Base-by-base conservation (phyloP, 2,113 vertebrate species). In the Chitala chitala region DNA sequence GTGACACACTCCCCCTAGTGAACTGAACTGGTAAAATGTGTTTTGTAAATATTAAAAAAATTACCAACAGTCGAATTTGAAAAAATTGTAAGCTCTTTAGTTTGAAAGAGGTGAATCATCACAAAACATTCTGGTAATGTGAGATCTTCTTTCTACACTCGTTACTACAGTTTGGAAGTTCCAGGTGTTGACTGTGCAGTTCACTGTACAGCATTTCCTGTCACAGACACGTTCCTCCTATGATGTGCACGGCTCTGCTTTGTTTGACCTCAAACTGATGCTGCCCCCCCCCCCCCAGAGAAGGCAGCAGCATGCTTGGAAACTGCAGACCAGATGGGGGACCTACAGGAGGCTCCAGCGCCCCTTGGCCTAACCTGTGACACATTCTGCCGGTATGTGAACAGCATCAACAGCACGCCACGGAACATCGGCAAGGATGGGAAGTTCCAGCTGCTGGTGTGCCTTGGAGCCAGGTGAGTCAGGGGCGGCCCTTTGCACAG, bases 371-470 rank as follows among this genome's bases (percentile, higher is more conserved):
- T 91, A 20, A 91, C 92, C 0, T 91, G 91, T 56, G 92, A 90
- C 82, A 91, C 89, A 1, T 93, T 98, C 79, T 97, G 95, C 83
- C 95, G 89, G 79, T 98, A 98, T 0, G 94, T 96, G 73, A 92
- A 86, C 8, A 92, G 93, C 72, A 94, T 99, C 79, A 98, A 95
- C 58, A 87, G 89, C 2, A 94, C 94, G 2, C 92, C 95, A 38
- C 86, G 97, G 75, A 97, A 86, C 84, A 96, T 99, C 1, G 97
- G 97, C 26, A 99, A 99, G 82, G 97, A 99, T 0, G 96, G 96
- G 29, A 99, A 99, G 82, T 96, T 99, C 87, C 96, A 99, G 83
- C 92, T 98, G 77, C 88, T 98, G 9, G 88, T 99, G 82, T 99
- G 96, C 86, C 87, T 99, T n/a, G 96, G 95, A 75, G 89, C 95